phyloP scores from a whole-genome alignment of 2,113 vertebrate species.

The Phyllostomus discolor region DNA sequence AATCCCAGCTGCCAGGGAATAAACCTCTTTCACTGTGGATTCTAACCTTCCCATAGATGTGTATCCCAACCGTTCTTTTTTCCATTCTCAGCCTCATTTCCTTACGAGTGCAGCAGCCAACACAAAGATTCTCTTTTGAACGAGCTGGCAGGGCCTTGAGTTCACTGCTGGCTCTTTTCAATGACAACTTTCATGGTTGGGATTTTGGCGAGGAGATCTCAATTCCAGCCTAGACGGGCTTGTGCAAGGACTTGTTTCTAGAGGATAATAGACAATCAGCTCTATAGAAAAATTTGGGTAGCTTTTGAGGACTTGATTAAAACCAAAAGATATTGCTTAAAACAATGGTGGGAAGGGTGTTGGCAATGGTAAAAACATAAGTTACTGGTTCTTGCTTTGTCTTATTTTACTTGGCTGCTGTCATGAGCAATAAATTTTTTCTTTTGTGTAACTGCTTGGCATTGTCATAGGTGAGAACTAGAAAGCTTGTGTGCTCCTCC shows the following conservation, averaged over 20 bases:
- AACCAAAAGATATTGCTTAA: slow-evolving; percentile 25
- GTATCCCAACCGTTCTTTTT: not conserved
- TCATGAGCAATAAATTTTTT: slow-evolving; percentile 12
- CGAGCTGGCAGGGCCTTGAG: not conserved
- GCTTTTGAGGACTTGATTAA: slow-evolving; percentile 47
- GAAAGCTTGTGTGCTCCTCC: not conserved
- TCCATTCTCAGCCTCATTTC: not conserved
- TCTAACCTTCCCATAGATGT: not conserved
- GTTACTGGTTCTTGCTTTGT: not conserved
- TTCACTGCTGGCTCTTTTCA: not conserved
- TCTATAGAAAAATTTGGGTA: slow-evolving; percentile 14
- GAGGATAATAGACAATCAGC: slow-evolving; percentile 30
- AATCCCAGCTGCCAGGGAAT: not conserved
- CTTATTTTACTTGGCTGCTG: slow-evolving; percentile 54
- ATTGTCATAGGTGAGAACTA: slow-evolving; percentile 4
- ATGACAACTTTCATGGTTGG: not conserved
- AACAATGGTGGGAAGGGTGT: slow-evolving; percentile 67
- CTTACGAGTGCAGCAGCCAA: not conserved
- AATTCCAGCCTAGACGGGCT: not conserved
- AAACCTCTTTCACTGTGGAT: not conserved
- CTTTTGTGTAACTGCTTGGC: slow-evolving; percentile 34
- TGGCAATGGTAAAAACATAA: slow-evolving; percentile 1
- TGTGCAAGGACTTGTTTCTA: not conserved
- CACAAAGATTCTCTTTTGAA: not conserved
- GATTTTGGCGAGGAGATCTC: not conserved